Conservation (phyloP, 1,140 invertebrate genomes). For the Cheumatopsyche charites region DNA sequence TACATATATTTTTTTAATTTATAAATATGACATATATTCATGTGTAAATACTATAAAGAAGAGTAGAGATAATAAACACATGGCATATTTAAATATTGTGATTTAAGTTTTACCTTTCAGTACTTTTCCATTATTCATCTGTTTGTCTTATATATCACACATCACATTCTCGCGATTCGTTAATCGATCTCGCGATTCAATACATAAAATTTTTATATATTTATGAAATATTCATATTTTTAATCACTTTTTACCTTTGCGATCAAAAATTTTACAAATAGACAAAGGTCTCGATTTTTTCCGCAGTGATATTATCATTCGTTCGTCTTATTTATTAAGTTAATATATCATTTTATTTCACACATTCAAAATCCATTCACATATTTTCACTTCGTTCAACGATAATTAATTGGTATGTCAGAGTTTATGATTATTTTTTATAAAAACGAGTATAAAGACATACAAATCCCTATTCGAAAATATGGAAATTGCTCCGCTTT, state of each 20-base stretch:
- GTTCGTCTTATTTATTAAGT: neutral
- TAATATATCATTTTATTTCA: neutral
- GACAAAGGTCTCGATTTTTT: neutral
- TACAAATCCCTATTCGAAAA: conserved; percentile 8
- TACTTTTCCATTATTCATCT: conserved; percentile 8
- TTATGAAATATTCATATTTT: neutral
- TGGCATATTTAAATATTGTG: conserved; percentile 1
- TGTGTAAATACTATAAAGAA: conserved; percentile 18
- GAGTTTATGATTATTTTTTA: neutral
- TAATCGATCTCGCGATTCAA: neutral
- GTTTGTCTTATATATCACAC: conserved; percentile 10
- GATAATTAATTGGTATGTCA: conserved; percentile 14
- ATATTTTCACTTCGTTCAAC: neutral
- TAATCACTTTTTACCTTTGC: no score
- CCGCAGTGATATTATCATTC: conserved; percentile 1
- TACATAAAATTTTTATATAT: neutral
- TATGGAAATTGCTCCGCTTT: conserved; percentile 6
- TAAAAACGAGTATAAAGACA: conserved; percentile 25
- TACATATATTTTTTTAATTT: neutral
- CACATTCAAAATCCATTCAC: neutral
- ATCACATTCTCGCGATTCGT: neutral
- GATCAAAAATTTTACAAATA: neutral
- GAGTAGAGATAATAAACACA: conserved; percentile 16
- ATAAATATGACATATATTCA: conserved; percentile 6
- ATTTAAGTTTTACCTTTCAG: conserved; percentile 19